These are phyloP conservation scores for Meiosimyza platycephala DNA, from an alignment of 2,888 invertebrate genomes.

Conservation along the genomic window DNA sequence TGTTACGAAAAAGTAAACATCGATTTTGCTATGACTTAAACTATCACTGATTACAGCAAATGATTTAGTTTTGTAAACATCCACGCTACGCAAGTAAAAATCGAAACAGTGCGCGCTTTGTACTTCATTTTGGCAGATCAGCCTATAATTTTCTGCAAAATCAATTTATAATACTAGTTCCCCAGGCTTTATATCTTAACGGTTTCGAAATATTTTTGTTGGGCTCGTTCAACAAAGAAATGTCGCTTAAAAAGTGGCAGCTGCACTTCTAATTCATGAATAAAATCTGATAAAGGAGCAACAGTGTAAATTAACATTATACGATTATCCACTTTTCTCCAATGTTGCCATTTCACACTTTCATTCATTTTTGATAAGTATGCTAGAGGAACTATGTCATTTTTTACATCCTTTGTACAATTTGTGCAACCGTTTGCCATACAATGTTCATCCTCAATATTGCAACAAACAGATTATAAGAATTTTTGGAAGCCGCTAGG, in stretches of 20 bases:
- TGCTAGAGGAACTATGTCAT: conserved; percentile 24
- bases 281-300: conserved; percentile 11
- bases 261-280: conserved; percentile 28
- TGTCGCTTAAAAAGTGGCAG: conserved; percentile 30
- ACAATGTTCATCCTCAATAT: neutral
- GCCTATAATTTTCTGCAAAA: conserved; percentile 32
- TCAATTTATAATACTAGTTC: conserved; percentile 29
- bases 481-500: neutral
- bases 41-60: neutral
- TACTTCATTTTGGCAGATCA: no score
- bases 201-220: conserved; percentile 31
- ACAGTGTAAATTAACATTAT: neutral
- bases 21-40: conserved; percentile 18
- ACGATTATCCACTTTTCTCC: neutral
- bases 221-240: conserved; percentile 34
- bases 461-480: neutral
- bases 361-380: conserved; percentile 29
- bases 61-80: neutral
- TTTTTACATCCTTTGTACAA: neutral
- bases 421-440: neutral
- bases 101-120: neutral
- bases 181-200: conserved; percentile 26
- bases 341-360: conserved; percentile 1
- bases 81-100: neutral
- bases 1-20: conserved; percentile 31